Evolutionary conservation across 2,113 vertebrate species (phyloP).

Genomic region (Setophaga petechia): DNA sequence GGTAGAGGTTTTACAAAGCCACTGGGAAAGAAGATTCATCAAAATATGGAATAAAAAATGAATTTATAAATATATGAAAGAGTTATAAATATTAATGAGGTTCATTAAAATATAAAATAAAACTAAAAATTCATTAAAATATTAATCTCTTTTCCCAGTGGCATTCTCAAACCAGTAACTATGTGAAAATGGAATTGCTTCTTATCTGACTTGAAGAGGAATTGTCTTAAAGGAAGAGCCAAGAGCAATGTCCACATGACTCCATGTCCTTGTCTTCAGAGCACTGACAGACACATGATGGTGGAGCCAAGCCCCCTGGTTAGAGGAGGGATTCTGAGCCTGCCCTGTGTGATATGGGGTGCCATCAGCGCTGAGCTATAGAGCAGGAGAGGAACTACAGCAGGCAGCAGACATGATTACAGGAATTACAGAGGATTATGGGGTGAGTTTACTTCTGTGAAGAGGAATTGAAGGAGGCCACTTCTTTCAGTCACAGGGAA

Average conservation of each 20-base stretch:
- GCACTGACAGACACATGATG: background rate
- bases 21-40: background rate
- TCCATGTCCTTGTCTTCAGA: background rate
- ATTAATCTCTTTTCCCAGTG: background rate
- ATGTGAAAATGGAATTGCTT: background rate
- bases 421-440: background rate
- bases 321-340: background rate
- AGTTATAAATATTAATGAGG: background rate
- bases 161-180: background rate
- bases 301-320: fast-evolving
- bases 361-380: background rate
- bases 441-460: background rate
- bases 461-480: background rate
- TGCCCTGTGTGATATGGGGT: background rate
- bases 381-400: background rate
- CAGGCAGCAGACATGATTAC: background rate
- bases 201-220: background rate
- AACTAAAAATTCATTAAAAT: background rate
- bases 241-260: background rate
- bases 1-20: background rate
- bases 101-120: background rate
- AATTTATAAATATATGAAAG: background rate
- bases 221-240: background rate
- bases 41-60: background rate
- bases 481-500: background rate